Conservation (phyloP, 2,113 vertebrate species). For the Polypterus bichir region DNA sequence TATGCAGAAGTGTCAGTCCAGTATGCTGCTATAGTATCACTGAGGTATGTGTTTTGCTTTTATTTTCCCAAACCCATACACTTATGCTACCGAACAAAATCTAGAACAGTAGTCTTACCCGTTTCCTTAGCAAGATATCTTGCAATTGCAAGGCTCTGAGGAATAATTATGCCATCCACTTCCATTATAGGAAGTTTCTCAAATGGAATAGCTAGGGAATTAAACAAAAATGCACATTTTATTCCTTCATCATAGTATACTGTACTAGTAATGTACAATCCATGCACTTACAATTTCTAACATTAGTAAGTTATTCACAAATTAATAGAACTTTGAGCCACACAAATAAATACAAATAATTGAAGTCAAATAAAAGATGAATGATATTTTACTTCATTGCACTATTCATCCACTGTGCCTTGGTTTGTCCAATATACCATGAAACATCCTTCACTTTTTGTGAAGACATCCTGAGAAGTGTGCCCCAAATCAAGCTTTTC, state of each 20-base stretch:
- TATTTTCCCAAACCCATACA: neutral
- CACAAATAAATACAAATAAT: neutral
- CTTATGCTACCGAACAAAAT: neutral
- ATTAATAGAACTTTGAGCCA: conserved; percentile 1
- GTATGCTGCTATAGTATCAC: neutral
- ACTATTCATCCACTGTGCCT: too few species aligned
- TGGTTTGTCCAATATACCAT: too few species aligned
- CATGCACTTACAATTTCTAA: neutral
- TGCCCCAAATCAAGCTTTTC: too few species aligned
- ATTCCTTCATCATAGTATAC: neutral
- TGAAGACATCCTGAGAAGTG: too few species aligned
- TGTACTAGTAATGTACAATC: neutral
- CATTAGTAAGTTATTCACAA: neutral
- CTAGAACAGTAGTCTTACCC: conserved; percentile 35
- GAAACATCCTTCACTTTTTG: too few species aligned
- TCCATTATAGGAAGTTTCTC: conserved; percentile 53
- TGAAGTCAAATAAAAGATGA: too few species aligned
- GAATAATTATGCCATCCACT: conserved; percentile 40
- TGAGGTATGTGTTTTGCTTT: neutral
- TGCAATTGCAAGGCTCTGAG: conserved; percentile 59
- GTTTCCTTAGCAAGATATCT: conserved; percentile 52
- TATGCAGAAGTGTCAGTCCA: too few species aligned
- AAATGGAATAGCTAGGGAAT: conserved; percentile 43
- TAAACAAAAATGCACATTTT: conserved; percentile 11
- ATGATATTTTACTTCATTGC: too few species aligned